These are phyloP conservation scores for Penaeus monodon DNA, from an alignment of 2,888 invertebrate species.

Conservation along the genomic window DNA sequence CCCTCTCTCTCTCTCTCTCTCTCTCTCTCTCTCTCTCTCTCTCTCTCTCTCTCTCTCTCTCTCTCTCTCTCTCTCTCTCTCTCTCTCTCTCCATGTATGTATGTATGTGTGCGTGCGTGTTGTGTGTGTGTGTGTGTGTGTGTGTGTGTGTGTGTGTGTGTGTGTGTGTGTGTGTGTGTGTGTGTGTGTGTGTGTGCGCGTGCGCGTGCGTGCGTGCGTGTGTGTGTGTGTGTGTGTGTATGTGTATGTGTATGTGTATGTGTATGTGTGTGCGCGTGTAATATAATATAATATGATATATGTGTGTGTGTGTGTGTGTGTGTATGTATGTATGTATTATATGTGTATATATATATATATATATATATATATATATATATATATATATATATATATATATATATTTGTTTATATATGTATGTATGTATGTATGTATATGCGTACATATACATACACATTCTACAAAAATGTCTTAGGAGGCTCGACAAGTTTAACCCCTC, in stretches of 20 bases:
- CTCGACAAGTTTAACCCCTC: too few relatives aligned
- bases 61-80: neutral
- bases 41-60: neutral
- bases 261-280: neutral
- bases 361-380: neutral
- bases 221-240: neutral
- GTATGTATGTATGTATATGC: conserved; percentile 19
- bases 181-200: conserved; percentile 15
- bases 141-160: conserved; percentile 15
- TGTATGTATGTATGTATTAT: conserved; percentile 20
- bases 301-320: conserved; percentile 14
- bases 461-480: too few relatives aligned
- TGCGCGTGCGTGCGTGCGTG: conserved; percentile 9
- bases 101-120: too few relatives aligned
- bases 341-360: neutral
- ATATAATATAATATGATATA: neutral
- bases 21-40: conserved; percentile 28
- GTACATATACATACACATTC: conserved; percentile 24
- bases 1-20: conserved; percentile 26
- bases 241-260: too few relatives aligned
- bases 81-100: neutral
- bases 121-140: conserved; percentile 14
- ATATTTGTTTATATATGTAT: conserved; percentile 27
- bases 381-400: conserved; percentile 26
- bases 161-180: conserved; percentile 16